Base-by-base conservation (phyloP, 2,797 vertebrate species). In the Hemibagrus guttatus region DNA sequence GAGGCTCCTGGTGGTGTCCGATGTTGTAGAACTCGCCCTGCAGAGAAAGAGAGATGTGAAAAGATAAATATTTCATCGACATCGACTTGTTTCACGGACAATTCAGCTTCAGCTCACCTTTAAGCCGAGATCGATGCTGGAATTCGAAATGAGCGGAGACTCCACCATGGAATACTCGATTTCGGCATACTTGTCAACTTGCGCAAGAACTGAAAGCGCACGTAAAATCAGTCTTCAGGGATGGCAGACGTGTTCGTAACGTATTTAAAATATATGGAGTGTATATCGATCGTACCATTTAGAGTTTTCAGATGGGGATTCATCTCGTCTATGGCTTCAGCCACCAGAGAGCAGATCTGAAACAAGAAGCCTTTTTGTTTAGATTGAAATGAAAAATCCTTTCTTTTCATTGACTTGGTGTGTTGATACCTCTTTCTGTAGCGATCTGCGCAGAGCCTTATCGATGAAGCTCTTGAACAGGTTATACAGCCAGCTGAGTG, bases 21-120 rank as follows among this genome's bases (percentile, higher is more conserved):
- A 95, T 94, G 91, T 94, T 95, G 92, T 96, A 96, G 88, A 96
- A 96, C 89, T 95, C 91, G 0, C 95, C 95, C 96, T 96, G 19
- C 26, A 75, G 59, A 85, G 26, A 61, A 8, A 59, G 63, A 39
- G 6, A 61, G 2, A 14, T 0, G 5, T 79, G 28, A 23, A 58
- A 35, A 26, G 28, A 58, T 39, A 58, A 39, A 58, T 79, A 58
- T 23, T 23, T 58, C 17, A 54, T 6, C 8, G 46, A 49, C 46
- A 35, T 56, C 7, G 5, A 69, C 16, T 49, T 35, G 21, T 19
- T 35, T 52, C 1, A 74, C 35, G 21, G 19, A 26, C 35, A 59
- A 49, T 61, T 58, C 42, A 8, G 12, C n/a, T 85, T 69, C 5
- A 82, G 42, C 88, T 92, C 31, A 96, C 96, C 95, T 96, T 96